Evolutionary conservation across 1,140 invertebrate species (phyloP), one percentile per base, ranked within the genome.

Genomic region (Homalodisca vitripennis): DNA sequence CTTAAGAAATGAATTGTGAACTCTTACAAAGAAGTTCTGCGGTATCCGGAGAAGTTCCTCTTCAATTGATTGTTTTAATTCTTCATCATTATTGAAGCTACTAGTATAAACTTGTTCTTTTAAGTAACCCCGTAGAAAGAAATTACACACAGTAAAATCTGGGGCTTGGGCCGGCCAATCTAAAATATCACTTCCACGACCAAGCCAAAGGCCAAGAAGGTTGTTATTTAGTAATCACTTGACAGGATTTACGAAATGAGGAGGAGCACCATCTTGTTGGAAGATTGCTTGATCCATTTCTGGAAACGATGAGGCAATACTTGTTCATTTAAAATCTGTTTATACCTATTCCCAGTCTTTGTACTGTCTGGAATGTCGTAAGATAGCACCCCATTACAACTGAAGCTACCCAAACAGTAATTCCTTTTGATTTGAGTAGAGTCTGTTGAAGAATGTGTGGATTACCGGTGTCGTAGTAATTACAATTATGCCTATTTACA

Each of bases 181-280:
- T 20, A 64, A 64, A 64, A 64, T 34, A 64, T 64, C 34, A 64
- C 30, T 64, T 64, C 62, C 62, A 34, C 62, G 62, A 64, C 62
- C 62, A 64, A 64, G 31, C 30, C 29, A 64, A 64, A 29, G 62
- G 30, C 62, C 62, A 34, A 24, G 62, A 64, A 64, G 62, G 31
- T 31, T 64, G 29, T 22, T n/a, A 64, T 64, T 64, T 64, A 34
- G 62, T 64, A 64, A 34, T 46, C 34, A 31, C 62, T 64, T 55
- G 51, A 55, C 51, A 41, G 6, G 34, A 41, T 55, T 17, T 55
- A 20, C 51, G 62, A 34, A 64, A 46, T 64, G 62, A 64, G 62
- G 29, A 34, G 62, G 30, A 32, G 62, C 62, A 64, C 62, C 62
- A 64, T 64, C 31, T 32, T 64, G 62, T 64, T 64, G 55, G n/a